Conservation (phyloP, 2,797 vertebrate genomes). For the Peromyscus aztecus region DNA sequence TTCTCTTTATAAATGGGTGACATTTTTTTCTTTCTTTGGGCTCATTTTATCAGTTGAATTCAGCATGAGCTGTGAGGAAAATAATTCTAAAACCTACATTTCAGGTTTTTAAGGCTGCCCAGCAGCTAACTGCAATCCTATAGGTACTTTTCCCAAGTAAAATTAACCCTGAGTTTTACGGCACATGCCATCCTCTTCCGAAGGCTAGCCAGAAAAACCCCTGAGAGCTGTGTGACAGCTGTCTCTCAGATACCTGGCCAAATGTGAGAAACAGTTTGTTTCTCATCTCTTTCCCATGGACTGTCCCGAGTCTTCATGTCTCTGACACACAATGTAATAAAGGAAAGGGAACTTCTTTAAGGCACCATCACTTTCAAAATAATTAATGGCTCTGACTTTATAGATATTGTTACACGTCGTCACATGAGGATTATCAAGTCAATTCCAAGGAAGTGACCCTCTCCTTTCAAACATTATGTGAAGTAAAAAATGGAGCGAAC, state of each 20-base stretch:
- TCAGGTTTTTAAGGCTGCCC: background rate
- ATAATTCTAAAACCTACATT: background rate
- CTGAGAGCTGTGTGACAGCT: background rate
- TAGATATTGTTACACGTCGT: background rate
- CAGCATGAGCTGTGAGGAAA: slow-evolving; percentile 8
- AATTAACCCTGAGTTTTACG: background rate
- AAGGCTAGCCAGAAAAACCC: background rate
- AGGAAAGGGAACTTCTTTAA: background rate
- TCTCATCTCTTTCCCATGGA: background rate
- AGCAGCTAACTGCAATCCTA: background rate
- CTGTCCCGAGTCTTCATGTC: background rate
- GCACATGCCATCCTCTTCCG: background rate
- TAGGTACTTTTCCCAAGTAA: background rate
- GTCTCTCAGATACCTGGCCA: background rate
- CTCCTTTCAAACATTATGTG: background rate
- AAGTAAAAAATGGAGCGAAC: background rate
- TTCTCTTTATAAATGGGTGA: slow-evolving; percentile 78
- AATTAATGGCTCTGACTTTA: background rate
- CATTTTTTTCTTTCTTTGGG: slow-evolving; percentile 24
- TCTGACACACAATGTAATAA: background rate
- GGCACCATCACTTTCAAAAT: background rate
- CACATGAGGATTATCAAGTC: background rate
- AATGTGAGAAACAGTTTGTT: background rate
- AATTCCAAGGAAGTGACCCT: background rate
- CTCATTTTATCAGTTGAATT: slow-evolving; percentile 66